These are phyloP conservation scores for Ivindomyrus marchei DNA, from an alignment of 2,113 vertebrate genomes.

Conservation along the genomic window DNA sequence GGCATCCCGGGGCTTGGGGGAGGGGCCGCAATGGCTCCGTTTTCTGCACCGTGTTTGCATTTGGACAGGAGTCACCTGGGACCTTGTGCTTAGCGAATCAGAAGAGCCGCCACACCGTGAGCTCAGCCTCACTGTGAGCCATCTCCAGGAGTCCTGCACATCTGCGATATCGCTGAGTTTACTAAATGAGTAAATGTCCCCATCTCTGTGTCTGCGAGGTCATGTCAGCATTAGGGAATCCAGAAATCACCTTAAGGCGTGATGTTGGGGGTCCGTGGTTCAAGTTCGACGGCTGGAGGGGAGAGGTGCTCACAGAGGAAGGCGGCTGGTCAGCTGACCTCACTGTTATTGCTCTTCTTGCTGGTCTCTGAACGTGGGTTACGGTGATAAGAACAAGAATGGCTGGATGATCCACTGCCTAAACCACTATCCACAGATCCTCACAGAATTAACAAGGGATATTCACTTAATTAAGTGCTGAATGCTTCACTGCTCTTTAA, in stretches of 20 bases:
- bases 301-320: background rate
- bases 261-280: background rate
- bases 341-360: background rate
- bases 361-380: background rate
- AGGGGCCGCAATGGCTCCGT: background rate
- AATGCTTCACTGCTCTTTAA: slow-evolving; percentile 10
- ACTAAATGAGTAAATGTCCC: background rate
- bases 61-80: background rate
- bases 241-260: background rate
- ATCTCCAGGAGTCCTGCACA: background rate
- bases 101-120: background rate
- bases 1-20: background rate
- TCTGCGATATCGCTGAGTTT: background rate
- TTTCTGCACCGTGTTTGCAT: background rate
- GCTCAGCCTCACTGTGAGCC: background rate
- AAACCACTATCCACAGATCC: slow-evolving; percentile 53
- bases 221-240: background rate
- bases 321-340: background rate
- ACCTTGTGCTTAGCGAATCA: background rate
- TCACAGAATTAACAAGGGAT: slow-evolving; percentile 68
- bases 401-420: background rate
- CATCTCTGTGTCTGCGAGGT: background rate
- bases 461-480: slow-evolving; percentile 36
- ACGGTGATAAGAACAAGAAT: background rate
- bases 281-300: background rate